Conservation (phyloP, 2,113 vertebrate genomes). For the Hirundichthys speculiger region DNA sequence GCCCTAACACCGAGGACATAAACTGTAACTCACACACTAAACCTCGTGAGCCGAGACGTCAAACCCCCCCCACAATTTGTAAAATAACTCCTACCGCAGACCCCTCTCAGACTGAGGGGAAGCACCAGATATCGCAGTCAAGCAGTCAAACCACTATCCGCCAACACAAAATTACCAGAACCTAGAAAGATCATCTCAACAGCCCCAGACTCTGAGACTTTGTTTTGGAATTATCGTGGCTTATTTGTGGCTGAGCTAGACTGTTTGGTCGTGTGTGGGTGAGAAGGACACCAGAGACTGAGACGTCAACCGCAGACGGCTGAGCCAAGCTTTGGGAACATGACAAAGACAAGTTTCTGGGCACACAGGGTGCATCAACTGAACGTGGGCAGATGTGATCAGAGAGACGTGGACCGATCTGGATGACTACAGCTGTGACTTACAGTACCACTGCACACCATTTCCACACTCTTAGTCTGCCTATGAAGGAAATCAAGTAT, state of each 20-base stretch:
- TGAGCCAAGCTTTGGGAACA: conserved; percentile 29
- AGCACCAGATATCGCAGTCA: conserved; percentile 42
- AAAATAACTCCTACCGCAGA: conserved; percentile 50
- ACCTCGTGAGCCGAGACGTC: conserved; percentile 46
- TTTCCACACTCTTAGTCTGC: neutral
- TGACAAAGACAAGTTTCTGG: conserved; percentile 48
- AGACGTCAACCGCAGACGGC: conserved; percentile 48
- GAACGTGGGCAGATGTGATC: conserved; percentile 34
- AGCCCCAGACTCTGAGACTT: conserved; percentile 51
- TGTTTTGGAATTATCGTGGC: conserved; percentile 46
- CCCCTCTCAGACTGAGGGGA: conserved; percentile 41
- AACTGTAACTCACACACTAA: conserved; percentile 27
- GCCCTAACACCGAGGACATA: conserved; percentile 11
- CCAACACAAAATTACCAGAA: conserved; percentile 18
- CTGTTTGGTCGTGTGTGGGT: conserved; percentile 48
- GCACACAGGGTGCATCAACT: neutral
- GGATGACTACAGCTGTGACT: conserved; percentile 2
- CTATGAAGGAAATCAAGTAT: conserved; percentile 5
- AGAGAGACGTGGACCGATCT: conserved; percentile 10
- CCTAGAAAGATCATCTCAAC: conserved; percentile 19
- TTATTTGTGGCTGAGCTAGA: conserved; percentile 35
- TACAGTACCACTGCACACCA: conserved; percentile 13
- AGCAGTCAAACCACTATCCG: conserved; percentile 32
- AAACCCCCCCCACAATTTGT: conserved; percentile 50
- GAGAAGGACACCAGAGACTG: conserved; percentile 44